A percentile compares a stretch with the other conserved stretches of the same genome.
Conservation (phyloP, 1,140 invertebrate genomes). For the Scaptomyza graminum region DNA sequence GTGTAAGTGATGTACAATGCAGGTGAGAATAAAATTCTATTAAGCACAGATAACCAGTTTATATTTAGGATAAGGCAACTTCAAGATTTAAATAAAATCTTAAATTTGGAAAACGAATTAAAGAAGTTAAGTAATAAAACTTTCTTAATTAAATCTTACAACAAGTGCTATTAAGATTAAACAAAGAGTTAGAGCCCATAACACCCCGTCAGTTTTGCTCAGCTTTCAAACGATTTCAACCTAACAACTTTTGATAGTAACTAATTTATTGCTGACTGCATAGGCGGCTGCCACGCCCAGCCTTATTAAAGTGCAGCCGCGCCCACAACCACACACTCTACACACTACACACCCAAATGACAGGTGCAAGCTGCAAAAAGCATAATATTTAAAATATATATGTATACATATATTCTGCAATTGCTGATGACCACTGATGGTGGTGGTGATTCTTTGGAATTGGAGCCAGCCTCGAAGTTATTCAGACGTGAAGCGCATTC, state of each 20-base stretch:
- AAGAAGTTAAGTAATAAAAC: too few species aligned
- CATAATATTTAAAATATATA: conserved; percentile 36
- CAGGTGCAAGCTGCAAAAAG: conserved; percentile 57
- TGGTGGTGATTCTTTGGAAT: conserved; percentile 25
- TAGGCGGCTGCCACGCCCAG: conserved; percentile 25
- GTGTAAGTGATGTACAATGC: not conserved
- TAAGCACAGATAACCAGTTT: too few species aligned
- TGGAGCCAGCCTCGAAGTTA: conserved; percentile 76
- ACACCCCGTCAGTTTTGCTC: too few species aligned
- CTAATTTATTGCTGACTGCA: conserved; percentile 9
- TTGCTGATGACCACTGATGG: conserved; percentile 46
- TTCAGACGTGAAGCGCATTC: conserved; percentile 73
- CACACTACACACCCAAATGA: conserved; percentile 60
- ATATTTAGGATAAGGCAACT: too few species aligned
- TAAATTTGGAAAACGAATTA: too few species aligned
- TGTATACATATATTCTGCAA: conserved; percentile 31
- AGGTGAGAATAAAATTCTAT: not conserved
- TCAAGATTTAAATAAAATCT: too few species aligned
- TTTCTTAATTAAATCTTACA: too few species aligned
- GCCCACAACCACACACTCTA: conserved; percentile 57
- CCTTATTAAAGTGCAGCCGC: conserved; percentile 61
- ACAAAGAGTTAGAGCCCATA: too few species aligned
- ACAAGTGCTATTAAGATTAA: too few species aligned
- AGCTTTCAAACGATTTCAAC: not conserved
- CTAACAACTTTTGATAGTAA: conserved; percentile 9